Base-by-base conservation (phyloP, 92 coral and sea anemone species). In the Actinernus sp. region DNA sequence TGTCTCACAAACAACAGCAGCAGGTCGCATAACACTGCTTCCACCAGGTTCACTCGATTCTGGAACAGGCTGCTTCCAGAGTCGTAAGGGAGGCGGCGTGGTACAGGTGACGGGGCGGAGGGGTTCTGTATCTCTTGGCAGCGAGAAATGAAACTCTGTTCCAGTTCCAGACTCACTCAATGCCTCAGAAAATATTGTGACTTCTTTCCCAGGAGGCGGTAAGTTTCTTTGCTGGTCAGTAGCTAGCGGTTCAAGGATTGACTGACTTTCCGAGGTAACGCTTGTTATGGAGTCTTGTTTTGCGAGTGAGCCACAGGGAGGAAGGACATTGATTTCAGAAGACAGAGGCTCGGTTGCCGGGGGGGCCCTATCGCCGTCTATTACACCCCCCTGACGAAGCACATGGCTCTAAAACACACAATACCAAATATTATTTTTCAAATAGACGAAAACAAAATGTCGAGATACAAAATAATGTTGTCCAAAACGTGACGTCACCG, bases 101-200 rank as follows among this genome's bases (percentile, higher is more conserved):
- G 87, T 70, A 19, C 91, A 86, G 16, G 73, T 61, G 40, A 59
- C 46, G 9, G 98, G 93, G 25, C 65, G 86, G 0, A 93, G 61
- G 3, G 89, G 91, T 47, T 82, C 88, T 18, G 54, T 27, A 26
- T 39, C 85, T n/a, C 54, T 66, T 2, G 98, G 98, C 8, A 85
- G 65, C 3, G 98, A 83, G 71, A 93, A 93, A 48, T 93, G 97
- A 58, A 90, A 93, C 3, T 58, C 83, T 24, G 61, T 76, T 7
- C 72, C 44, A 18, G 56, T 34, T 5, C 68, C 88, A 30, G 98
- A 93, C 56, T 93, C 97, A 30, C 84, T 90, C 2, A 92, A 77
- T 27, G 75, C 38, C 55, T 90, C 97, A 14, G 89, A 66, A 63
- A n/a, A n/a, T n/a, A n/a, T n/a, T n/a, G n/a, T n/a, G n/a, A n/a